These are phyloP conservation scores for Electrophaes corylata DNA, from an alignment of 2,888 invertebrate genomes.

Conservation along the genomic window DNA sequence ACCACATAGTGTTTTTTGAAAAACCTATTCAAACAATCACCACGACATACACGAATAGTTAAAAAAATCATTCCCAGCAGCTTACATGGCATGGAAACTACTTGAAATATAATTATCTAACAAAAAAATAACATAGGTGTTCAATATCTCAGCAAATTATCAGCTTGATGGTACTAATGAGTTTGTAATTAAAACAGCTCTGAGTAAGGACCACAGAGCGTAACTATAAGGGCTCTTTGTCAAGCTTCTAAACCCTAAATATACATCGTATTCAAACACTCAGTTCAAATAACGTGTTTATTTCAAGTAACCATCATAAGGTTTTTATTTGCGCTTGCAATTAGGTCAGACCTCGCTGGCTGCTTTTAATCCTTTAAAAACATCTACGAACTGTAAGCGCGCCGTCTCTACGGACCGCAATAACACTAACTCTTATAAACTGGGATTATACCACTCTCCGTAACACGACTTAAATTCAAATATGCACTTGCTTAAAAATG, in stretches of 20 bases:
- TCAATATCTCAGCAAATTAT: too few species aligned
- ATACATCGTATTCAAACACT: not conserved
- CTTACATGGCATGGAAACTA: too few species aligned
- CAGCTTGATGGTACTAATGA: too few species aligned
- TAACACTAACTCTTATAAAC: slow-evolving; percentile 70
- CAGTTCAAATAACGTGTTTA: slow-evolving; percentile 24
- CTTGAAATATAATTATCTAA: too few species aligned
- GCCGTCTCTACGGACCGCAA: slow-evolving; percentile 59
- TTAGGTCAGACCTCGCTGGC: slow-evolving; percentile 47
- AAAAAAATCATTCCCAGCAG: too few species aligned
- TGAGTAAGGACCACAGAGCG: too few species aligned
- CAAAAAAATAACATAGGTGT: too few species aligned
- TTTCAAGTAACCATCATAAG: slow-evolving; percentile 26
- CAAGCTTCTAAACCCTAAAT: not conserved
- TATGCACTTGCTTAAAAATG: slow-evolving; percentile 62
- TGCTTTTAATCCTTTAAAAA: slow-evolving; percentile 61
- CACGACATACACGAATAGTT: too few species aligned
- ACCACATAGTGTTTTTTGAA: too few species aligned
- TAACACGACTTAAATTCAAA: slow-evolving; percentile 66
- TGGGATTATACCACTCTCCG: slow-evolving; percentile 64
- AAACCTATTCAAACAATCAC: too few species aligned
- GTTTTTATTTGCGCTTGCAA: slow-evolving; percentile 41
- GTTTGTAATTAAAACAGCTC: too few species aligned
- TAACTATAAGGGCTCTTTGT: too few species aligned
- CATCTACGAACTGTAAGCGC: slow-evolving; percentile 54